Base-by-base conservation (phyloP, 2,888 invertebrate species). In the Galerucella pusilla region DNA sequence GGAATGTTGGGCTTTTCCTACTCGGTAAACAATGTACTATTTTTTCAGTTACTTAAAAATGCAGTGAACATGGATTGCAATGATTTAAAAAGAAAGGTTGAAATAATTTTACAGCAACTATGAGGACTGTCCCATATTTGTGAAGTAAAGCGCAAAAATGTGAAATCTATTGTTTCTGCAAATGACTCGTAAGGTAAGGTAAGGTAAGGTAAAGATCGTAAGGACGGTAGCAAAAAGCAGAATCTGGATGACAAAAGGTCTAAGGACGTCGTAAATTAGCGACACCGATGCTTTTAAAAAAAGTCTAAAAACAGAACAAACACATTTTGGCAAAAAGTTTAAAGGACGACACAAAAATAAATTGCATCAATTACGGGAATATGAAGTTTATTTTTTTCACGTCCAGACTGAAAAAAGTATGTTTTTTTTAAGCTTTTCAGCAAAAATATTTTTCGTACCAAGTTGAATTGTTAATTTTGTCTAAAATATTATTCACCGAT, bases 261-360 rank as follows among this genome's bases (percentile, higher is more conserved):
- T 49, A 25, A 59, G 61, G 42, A 73, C 59, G 75, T 75, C 72
- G 77, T 78, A 80, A 80, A 79, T 80, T 79, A 64, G 74, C 61
- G 28, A 73, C 71, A 74, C 75, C 71, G 65, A 68, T 72, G 74
- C 76, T 76, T 77, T 35, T 61, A 64, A 59, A 70, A 80, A 78
- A 80, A 77, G 65, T 75, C 75, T 75, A 76, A 77, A 80, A 79
- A 72, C 75, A 78, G 77, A 74, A 73, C 66, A 79, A 78, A 79
- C 79, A 78, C 68, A 75, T 77, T 61, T 80, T 80, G 80, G 81
- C 81, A 78, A 59, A 57, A 52, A 76, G 71, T 76, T 76, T 77
- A 81, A 80, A 81, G 78, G 70, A 81, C 79, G 77, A 79, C 77
- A 76, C 74, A 68, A 78, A 79, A 80, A 80, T 77, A 79, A 78